A percentile compares a stretch with the other conserved stretches of the same genome.
phyloP scores from a whole-genome alignment of 2,797 vertebrate genomes.

The Pachyuromys duprasi region DNA sequence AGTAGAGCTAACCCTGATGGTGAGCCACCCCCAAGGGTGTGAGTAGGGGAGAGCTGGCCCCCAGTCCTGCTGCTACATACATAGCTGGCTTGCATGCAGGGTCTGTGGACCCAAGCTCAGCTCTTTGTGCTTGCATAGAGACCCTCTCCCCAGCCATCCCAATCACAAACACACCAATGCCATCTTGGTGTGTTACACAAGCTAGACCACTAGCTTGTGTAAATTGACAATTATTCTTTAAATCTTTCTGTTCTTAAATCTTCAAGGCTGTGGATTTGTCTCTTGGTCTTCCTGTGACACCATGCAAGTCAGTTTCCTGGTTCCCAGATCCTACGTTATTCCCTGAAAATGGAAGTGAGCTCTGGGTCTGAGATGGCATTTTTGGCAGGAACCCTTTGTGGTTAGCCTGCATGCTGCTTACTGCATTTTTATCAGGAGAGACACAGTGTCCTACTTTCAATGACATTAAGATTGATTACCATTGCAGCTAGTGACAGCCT shows the following conservation, averaged over 20 bases:
- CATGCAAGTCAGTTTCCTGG: neutral
- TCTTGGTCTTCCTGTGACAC: neutral
- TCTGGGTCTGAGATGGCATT: neutral
- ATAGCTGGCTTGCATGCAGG: neutral
- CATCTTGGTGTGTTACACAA: constrained; percentile 18
- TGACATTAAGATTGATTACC: neutral
- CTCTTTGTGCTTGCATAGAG: neutral
- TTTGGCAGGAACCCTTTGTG: neutral
- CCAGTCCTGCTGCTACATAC: too few species aligned
- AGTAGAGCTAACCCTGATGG: too few species aligned
- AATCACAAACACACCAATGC: neutral
- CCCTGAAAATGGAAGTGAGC: neutral
- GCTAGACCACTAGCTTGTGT: neutral
- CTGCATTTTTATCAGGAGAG: neutral
- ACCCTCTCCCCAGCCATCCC: neutral
- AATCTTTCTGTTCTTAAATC: neutral
- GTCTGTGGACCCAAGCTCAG: neutral
- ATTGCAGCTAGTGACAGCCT: constrained; percentile 20
- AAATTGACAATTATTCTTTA: neutral
- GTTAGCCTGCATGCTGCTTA: neutral
- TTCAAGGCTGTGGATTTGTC: neutral
- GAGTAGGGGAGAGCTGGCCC: neutral
- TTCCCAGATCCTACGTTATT: neutral
- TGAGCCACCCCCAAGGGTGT: too few species aligned
- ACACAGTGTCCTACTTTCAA: neutral